Conservation (phyloP, 1,140 invertebrate species). For the Pogonomyrmex barbatus region DNA sequence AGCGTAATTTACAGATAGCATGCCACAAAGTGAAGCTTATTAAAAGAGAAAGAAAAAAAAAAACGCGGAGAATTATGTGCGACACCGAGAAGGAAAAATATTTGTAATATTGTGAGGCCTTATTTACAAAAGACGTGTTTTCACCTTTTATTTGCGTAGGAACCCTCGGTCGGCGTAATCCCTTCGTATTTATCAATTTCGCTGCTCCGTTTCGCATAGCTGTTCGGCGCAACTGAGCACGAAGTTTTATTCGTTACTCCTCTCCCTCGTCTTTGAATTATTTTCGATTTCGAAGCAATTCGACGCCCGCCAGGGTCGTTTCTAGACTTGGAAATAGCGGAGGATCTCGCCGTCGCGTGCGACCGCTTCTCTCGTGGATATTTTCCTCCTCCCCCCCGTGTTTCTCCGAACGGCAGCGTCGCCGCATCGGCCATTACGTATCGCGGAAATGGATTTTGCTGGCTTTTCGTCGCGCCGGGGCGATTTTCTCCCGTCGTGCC, state of each 20-base stretch:
- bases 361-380: neutral
- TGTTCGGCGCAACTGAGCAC: neutral
- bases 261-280: neutral
- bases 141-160: neutral
- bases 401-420: neutral
- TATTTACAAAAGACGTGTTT: neutral
- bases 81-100: neutral
- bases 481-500: neutral
- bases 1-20: neutral
- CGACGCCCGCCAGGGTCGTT: neutral
- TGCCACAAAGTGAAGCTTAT: neutral
- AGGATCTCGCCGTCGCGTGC: neutral
- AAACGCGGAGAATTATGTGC: neutral
- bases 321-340: neutral
- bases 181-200: neutral
- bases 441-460: constrained; percentile 18
- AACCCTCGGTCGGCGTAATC: neutral
- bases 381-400: neutral
- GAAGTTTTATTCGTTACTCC: neutral
- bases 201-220: neutral
- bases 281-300: neutral
- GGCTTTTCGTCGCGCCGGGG: constrained; percentile 3
- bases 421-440: neutral
- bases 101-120: neutral
- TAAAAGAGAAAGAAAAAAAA: neutral